Conservation (phyloP, 1,140 invertebrate species). For the Habropoda laboriosa region DNA sequence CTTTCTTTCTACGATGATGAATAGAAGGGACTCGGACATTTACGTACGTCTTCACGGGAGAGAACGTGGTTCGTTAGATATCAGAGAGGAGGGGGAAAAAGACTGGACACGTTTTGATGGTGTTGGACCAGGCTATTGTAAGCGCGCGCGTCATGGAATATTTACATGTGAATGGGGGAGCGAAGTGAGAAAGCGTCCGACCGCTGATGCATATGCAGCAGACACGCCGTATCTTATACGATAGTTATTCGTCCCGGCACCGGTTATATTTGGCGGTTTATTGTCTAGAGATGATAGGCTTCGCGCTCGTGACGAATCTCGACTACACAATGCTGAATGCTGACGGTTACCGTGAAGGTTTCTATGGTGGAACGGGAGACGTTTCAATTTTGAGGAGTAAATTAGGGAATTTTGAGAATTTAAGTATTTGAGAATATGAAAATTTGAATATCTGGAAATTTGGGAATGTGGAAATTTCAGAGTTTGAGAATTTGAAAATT, state of each 20-base stretch:
- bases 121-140: not conserved
- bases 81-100: not conserved
- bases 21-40: no score
- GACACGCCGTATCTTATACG: not conserved
- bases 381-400: no score
- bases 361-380: not conserved
- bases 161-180: conserved; percentile 40
- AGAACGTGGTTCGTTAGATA: no score
- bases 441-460: no score
- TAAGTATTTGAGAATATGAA: no score
- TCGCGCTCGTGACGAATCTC: not conserved
- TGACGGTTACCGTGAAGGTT: not conserved
- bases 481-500: not conserved
- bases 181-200: not conserved
- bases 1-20: no score
- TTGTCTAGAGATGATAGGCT: conserved; percentile 19
- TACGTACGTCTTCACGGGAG: no score
- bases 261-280: conserved; percentile 22
- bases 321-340: not conserved
- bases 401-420: no score
- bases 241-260: conserved; percentile 27
- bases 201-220: conserved; percentile 40
- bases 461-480: not conserved
- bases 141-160: not conserved
- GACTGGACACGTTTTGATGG: no score